These are phyloP conservation scores for Rhinophrynus dorsalis DNA, from an alignment of 2,797 vertebrate genomes.

Conservation along the genomic window DNA sequence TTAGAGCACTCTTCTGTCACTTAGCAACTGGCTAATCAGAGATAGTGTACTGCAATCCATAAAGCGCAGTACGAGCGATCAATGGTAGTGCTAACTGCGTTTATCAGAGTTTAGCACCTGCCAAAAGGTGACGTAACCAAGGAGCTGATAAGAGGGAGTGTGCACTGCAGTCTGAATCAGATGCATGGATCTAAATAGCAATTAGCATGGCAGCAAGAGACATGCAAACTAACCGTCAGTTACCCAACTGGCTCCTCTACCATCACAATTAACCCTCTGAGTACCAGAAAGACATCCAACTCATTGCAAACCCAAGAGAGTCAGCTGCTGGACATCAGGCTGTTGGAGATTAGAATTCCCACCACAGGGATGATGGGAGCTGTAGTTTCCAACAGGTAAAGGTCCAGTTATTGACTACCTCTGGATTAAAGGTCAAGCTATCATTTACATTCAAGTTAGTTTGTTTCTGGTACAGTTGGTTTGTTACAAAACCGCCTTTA, in stretches of 20 bases:
- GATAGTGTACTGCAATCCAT: constrained; percentile 10
- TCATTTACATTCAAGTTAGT: too few relatives aligned
- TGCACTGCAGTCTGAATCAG: background rate
- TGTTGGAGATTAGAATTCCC: background rate
- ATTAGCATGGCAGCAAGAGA: background rate
- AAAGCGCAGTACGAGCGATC: background rate
- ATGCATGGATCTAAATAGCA: background rate
- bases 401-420: too few relatives aligned
- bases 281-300: too few relatives aligned
- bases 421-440: too few relatives aligned
- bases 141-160: constrained; percentile 5
- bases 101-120: constrained; percentile 29
- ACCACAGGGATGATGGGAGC: too few relatives aligned
- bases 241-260: background rate
- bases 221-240: background rate
- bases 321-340: too few relatives aligned
- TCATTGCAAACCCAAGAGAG: background rate
- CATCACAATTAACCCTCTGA: too few relatives aligned
- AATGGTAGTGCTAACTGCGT: background rate
- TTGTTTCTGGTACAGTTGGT: too few relatives aligned
- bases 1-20: constrained; percentile 8
- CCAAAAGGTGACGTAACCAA: constrained; percentile 10
- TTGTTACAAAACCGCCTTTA: too few relatives aligned
- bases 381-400: too few relatives aligned
- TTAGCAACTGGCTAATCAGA: constrained; percentile 30